Percentiles rank a stretch among this genome's conserved stretches.
These are phyloP conservation scores for Zoroaster sp. DNA, from an alignment of 53 echinoderm and acorn worm species.

Conservation along the genomic window DNA sequence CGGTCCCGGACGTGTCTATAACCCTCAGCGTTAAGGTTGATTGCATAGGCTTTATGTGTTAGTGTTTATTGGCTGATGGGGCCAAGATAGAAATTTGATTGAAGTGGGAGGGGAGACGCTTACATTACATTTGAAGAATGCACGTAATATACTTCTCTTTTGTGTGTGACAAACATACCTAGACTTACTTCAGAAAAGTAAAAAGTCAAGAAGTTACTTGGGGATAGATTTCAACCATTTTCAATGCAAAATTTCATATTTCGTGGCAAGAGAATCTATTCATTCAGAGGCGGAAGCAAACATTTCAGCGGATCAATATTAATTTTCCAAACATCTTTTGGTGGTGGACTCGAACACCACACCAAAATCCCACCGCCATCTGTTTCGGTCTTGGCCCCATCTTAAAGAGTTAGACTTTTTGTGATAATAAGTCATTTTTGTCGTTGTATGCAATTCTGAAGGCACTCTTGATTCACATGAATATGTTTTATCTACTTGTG, in stretches of 20 bases:
- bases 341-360: neutral
- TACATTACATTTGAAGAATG: too few species aligned
- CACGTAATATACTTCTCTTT: too few species aligned
- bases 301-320: too few species aligned
- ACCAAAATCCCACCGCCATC: neutral
- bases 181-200: too few species aligned
- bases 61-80: neutral
- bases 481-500: neutral
- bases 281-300: too few species aligned
- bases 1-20: slow-evolving; percentile 74
- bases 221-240: too few species aligned
- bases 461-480: neutral
- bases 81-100: neutral
- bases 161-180: too few species aligned
- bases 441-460: slow-evolving; percentile 64
- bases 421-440: neutral
- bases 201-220: too few species aligned
- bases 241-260: too few species aligned
- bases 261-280: too few species aligned
- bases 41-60: neutral
- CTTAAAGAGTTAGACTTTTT: neutral
- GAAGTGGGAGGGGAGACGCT: neutral
- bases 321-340: too few species aligned
- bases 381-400: neutral
- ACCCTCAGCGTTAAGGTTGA: slow-evolving; percentile 84